Conservation (phyloP, 2,888 invertebrate genomes). For the Heliothis peltigera region DNA sequence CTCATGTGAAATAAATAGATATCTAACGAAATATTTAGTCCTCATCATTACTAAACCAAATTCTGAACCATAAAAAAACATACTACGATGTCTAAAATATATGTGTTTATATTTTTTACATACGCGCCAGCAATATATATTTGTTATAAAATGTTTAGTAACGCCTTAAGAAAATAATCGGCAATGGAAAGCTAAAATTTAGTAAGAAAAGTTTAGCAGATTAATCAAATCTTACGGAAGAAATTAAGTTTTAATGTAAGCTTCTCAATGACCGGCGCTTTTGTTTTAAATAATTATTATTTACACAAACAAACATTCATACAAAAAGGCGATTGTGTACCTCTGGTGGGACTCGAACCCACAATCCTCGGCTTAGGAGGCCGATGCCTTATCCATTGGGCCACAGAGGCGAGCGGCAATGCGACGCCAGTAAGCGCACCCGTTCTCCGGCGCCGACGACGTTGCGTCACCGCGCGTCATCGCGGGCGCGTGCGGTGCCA, state of each 20-base stretch:
- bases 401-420: conserved; percentile 95
- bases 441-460: conserved; percentile 71
- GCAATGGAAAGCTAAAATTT: neutral
- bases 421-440: conserved; percentile 93
- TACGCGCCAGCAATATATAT: too few species aligned
- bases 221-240: conserved; percentile 1
- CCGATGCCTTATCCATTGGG: conserved; percentile 96
- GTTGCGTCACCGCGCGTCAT: conserved; percentile 76
- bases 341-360: conserved; percentile 97
- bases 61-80: neutral
- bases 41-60: neutral
- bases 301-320: conserved; percentile 8
- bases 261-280: conserved; percentile 17
- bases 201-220: neutral
- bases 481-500: conserved; percentile 66
- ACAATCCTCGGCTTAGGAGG: conserved; percentile 96
- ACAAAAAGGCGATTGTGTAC: conserved; percentile 86
- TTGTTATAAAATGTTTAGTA: neutral
- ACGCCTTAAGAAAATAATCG: neutral
- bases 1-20: conserved; percentile 1
- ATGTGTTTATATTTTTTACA: too few species aligned
- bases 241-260: conserved; percentile 15
- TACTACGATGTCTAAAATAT: too few species aligned
- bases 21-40: neutral
- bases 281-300: conserved; percentile 7